These are phyloP conservation scores for Pipistrellus kuhlii DNA, from an alignment of 2,797 vertebrate genomes.

Conservation along the genomic window DNA sequence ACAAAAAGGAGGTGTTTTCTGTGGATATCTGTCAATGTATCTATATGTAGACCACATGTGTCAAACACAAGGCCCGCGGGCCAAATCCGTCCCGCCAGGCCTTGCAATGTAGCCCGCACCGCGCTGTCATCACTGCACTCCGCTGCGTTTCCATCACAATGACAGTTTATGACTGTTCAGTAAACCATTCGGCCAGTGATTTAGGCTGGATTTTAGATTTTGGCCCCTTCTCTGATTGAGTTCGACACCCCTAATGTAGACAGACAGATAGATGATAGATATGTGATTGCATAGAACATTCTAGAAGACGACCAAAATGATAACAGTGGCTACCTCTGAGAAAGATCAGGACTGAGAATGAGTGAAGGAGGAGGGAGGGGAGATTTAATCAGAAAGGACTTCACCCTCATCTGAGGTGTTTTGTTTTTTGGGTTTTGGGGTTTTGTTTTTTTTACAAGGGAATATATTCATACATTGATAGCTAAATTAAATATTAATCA, in stretches of 20 bases:
- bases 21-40: neutral
- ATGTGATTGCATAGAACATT: neutral
- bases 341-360: neutral
- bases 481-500: neutral
- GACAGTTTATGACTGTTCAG: too few species aligned
- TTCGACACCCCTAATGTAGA: too few species aligned
- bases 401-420: rapidly evolving
- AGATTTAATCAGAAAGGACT: neutral
- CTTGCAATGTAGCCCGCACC: too few species aligned
- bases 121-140: too few species aligned
- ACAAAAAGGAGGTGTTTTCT: neutral
- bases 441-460: neutral
- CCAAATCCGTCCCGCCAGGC: too few species aligned
- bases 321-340: neutral
- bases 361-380: neutral
- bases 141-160: too few species aligned
- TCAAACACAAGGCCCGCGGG: too few species aligned
- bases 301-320: neutral
- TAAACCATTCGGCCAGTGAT: too few species aligned
- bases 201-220: too few species aligned
- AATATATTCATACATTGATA: neutral
- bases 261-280: neutral
- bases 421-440: neutral
- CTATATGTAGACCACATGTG: neutral
- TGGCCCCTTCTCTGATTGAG: too few species aligned